Base-by-base conservation (phyloP, 2,797 vertebrate genomes). In the Gymnoscopelus braueri region DNA sequence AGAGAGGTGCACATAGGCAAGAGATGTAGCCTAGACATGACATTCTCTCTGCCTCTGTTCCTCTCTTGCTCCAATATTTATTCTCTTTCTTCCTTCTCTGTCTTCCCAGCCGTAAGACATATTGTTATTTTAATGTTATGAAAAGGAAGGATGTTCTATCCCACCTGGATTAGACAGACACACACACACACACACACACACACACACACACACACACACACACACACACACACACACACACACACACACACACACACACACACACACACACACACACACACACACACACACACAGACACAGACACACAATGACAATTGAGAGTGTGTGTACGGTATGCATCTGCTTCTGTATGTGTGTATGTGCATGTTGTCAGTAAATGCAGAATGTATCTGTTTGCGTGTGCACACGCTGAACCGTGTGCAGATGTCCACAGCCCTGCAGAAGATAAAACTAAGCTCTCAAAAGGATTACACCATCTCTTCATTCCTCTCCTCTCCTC, bases 371-470 rank as follows among this genome's bases (percentile, higher is more conserved):
- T 6, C 35, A 39, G 35, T 39, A 39, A 39, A 39, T 6, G 35
- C 35, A 39, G 63, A 64, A 61, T 51, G 47, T 60, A 35, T 47
- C 55, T 56, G 52, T 60, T 58, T 55, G n/a, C 26, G 23, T 65
- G 49, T 77, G 60, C 65, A 65, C 60, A 62, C 2, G 23, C 63
- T 69, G 63, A 77, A 79, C 67, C 71, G 49, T 84, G 64, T 59
- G 64, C 75, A 79, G 76, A 83, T 79, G 77, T 79, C 71, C 65
- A 56, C 77, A 78, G 74, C 13, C 63, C 71, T 62, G 67, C 15
- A 5, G 69, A 77, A 76, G 82, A 85, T 80, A 69, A 50, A 54
- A 39, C 52, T 87, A 87, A 91, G 87, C 78, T 78, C 61, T 84
- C 29, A 48, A 44, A 76, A 82, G 77, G 79, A 85, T 82, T 72